Evolutionary conservation across 2,888 invertebrate species (phyloP).

Genomic region (Imbricaverruca yamaguchii): DNA sequence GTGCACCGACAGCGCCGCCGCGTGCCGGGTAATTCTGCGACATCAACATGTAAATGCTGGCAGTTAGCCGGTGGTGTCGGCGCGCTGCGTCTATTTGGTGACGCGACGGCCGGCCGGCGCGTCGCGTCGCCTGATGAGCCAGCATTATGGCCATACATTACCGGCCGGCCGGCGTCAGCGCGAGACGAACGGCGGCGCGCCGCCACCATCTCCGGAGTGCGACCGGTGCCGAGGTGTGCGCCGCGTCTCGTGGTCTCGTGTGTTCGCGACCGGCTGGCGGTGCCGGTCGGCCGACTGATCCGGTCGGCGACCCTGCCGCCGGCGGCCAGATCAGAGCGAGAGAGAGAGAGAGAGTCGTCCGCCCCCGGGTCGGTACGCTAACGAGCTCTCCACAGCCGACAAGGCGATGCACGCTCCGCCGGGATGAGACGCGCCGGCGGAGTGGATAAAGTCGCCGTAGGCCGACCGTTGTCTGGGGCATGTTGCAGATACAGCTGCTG

Average conservation of each 20-base stretch:
- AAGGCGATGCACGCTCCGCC: too few species aligned
- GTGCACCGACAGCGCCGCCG: not conserved
- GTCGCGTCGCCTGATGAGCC: not conserved
- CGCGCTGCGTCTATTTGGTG: not conserved
- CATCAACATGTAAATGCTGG: not conserved
- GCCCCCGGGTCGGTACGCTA: too few species aligned
- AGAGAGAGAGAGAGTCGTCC: too few species aligned
- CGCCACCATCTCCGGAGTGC: too few species aligned
- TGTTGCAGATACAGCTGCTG: constrained; percentile 3
- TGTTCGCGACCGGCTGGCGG: not conserved
- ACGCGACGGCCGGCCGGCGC: not conserved
- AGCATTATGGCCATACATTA: not conserved
- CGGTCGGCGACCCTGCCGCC: not conserved
- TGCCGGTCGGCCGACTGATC: not conserved
- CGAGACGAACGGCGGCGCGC: not conserved
- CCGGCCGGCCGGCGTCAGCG: not conserved
- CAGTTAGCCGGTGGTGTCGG: not conserved
- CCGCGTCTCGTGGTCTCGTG: not conserved
- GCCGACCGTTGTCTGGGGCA: not conserved
- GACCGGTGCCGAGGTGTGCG: too few species aligned
- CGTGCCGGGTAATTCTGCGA: not conserved
- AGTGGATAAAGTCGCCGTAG: too few species aligned
- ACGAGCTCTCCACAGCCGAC: too few species aligned
- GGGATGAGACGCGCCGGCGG: too few species aligned
- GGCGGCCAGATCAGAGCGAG: too few species aligned